phyloP scores from a whole-genome alignment of 2,888 invertebrate genomes.

The Acanthosoma haemorrhoidale region DNA sequence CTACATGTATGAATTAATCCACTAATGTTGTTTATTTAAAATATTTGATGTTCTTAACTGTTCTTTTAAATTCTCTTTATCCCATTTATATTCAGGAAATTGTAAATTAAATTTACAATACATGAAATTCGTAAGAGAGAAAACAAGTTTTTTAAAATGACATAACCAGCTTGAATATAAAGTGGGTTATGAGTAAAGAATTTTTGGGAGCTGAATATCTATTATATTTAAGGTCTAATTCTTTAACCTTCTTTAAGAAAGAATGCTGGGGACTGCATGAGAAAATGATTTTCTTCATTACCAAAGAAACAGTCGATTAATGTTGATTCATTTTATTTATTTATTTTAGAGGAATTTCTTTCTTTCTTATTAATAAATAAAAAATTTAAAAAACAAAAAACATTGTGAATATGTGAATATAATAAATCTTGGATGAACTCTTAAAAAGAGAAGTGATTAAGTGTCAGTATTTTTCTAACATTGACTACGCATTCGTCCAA shows the following conservation, averaged over 20 bases:
- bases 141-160: not conserved
- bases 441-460: constrained; percentile 27
- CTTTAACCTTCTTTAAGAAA: not conserved
- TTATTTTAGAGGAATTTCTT: constrained; percentile 4
- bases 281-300: not conserved
- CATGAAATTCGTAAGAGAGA: not conserved
- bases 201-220: not conserved
- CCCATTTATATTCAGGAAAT: not conserved
- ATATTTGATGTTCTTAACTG: not conserved
- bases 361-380: constrained; percentile 2
- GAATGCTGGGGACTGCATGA: no score
- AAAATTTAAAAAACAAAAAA: constrained; percentile 10
- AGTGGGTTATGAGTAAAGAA: not conserved
- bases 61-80: not conserved
- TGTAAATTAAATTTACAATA: not conserved
- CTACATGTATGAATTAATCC: not conserved
- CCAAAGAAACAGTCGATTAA: constrained; percentile 4
- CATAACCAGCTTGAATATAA: not conserved
- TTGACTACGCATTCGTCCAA: constrained; percentile 31
- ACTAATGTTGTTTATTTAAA: not conserved
- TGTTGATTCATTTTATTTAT: not conserved
- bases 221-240: not conserved
- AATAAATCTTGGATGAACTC: constrained; percentile 29
- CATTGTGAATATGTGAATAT: constrained; percentile 21
- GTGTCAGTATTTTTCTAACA: constrained; percentile 30